Evolutionary conservation across 2,113 vertebrate genomes (phyloP).

Genomic region (Muntiacus reevesi): DNA sequence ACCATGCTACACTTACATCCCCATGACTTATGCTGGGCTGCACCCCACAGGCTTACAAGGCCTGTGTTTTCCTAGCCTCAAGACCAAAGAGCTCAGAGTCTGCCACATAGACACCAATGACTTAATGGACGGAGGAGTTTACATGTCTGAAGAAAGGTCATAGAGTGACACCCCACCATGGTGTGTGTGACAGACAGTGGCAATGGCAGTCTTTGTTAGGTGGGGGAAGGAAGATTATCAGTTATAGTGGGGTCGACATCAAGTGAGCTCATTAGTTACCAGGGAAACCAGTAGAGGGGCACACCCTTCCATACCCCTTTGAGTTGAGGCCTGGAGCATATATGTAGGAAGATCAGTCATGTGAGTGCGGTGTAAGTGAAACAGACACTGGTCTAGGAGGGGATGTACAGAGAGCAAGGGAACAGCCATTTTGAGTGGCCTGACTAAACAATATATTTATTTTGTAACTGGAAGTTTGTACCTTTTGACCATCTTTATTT

Average conservation of each 20-base stretch:
- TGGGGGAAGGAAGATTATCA: not conserved
- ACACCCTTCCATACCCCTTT: not conserved
- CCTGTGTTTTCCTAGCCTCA: not conserved
- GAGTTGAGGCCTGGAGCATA: not conserved
- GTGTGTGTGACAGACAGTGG: not conserved
- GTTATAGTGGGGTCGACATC: not conserved
- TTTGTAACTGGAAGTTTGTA: not conserved
- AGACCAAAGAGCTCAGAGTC: not conserved
- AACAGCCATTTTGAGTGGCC: not conserved
- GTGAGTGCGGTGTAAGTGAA: not conserved
- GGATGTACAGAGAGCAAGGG: not conserved
- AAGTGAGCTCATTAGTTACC: not conserved
- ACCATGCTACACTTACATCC: not conserved
- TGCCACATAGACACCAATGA: not conserved
- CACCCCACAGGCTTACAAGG: not conserved
- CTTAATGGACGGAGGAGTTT: not conserved
- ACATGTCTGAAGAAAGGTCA: not conserved
- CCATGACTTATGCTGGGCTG: not conserved
- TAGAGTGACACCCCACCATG: not conserved
- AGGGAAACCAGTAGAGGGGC: not conserved
- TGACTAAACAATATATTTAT: not conserved
- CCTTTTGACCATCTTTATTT: not conserved
- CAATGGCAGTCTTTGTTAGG: not conserved
- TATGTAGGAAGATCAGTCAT: not conserved
- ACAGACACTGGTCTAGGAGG: not conserved